Base-by-base conservation (phyloP, 2,113 vertebrate species). In the Chaetops frenatus region DNA sequence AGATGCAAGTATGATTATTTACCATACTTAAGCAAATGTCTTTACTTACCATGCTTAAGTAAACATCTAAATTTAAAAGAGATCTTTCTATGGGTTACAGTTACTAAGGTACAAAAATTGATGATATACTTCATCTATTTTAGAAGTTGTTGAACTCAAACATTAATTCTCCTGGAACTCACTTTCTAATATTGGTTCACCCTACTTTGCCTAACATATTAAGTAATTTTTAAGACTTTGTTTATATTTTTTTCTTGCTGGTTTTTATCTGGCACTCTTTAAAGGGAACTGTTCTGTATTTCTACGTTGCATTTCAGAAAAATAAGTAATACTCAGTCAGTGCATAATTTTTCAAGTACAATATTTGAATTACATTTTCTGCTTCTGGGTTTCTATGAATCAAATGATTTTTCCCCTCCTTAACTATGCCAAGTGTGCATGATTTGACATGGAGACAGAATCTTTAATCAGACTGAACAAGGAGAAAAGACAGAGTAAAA, bases 81-180 rank as follows among this genome's bases (percentile, higher is more conserved):
- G 12, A n/a, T 42, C 1, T 11, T 53, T 81, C 24, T 47, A 10
- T 29, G 17, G 21, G 12, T 92, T 83, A n/a, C 10, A 31, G 44
- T 64, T 78, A 36, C 48, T 58, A 27, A 5, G 21, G 13, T 11
- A 24, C 17, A 69, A 79, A 92, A 86, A 61, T 27, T 38, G 28
- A 36, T 78, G 0, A 22, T 16, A 2, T 4, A 29, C 3, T 40
- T 36, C 2, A 1, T 48, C 22, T 29, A 2, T 22, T 83, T 76
- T 53, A 53, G 38, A 83, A 76, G 7, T 22, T n/a, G 22, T 28
- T 66, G 11, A 71, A 29, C 17, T 57, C 4, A 11, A 58, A 45
- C 38, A 50, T 25, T 61, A 50, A 25, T 60, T 72, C 12, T 78
- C 12, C 15, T 69, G 35, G 14, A 78, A 64, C 4, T 80, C 11